phyloP scores from a whole-genome alignment of 1,140 invertebrate genomes.

The Drosophila sturtevanti region DNA sequence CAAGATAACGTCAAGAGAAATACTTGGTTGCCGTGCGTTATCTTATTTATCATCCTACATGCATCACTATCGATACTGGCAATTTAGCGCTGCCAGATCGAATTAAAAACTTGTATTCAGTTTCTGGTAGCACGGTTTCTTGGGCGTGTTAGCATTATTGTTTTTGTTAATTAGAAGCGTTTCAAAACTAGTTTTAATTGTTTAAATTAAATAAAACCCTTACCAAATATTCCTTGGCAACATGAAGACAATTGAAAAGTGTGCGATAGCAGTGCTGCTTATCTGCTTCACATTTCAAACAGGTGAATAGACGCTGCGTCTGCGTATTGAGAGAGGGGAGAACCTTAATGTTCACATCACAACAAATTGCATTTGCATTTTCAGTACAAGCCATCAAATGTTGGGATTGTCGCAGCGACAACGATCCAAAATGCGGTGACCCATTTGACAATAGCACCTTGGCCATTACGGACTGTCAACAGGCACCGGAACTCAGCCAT shows the following conservation, averaged over 20 bases:
- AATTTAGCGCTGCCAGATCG: neutral
- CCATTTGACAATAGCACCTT: conserved; percentile 96
- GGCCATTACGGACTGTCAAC: conserved; percentile 92
- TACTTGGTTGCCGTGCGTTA: neutral
- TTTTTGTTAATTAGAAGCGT: conserved; percentile 26
- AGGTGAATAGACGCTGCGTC: conserved; percentile 49
- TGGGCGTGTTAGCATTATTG: conserved; percentile 10
- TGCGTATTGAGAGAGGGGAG: conserved; percentile 21
- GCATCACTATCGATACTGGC: neutral
- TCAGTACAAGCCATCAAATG: conserved; percentile 91
- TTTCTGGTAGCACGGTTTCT: conserved; percentile 2
- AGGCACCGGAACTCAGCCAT: conserved; percentile 87
- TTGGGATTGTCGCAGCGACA: conserved; percentile 94
- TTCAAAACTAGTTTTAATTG: conserved; percentile 11
- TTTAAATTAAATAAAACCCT: neutral
- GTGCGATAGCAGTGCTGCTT: conserved; percentile 29
- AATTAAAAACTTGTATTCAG: neutral
- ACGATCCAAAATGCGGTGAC: conserved; percentile 95
- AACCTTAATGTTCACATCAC: neutral
- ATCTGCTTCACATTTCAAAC: conserved; percentile 60
- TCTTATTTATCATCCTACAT: neutral
- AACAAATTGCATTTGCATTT: conserved; percentile 10
- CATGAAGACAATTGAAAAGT: conserved; percentile 57
- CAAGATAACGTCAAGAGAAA: neutral
- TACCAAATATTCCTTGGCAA: neutral